Base-by-base conservation (phyloP, 1,140 invertebrate genomes). In the Acromyrmex charruanus region DNA sequence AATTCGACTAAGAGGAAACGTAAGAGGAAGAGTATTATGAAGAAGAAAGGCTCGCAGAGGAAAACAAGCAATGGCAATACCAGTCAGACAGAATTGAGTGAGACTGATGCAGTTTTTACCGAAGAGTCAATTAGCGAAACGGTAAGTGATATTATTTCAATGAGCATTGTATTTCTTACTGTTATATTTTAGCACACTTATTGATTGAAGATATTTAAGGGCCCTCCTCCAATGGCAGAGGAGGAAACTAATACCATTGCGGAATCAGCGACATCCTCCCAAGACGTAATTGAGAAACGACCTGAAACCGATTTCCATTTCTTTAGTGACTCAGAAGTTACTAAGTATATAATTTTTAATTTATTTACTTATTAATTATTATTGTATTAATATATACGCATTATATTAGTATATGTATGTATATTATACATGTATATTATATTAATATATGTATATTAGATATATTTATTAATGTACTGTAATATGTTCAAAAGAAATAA, bases 251-350 rank as follows among this genome's bases (percentile, higher is more conserved):
- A 82, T 59, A 66, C 18, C 28, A 35, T 61, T 0, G 65, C 55
- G 0, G 91, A 91, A 61, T 80, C 90, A 39, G 2, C 66, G 4
- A 77, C 63, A 18, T 69, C 85, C 1, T 16, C 77, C 6, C 87
- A 91, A n/a, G 88, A 90, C 65, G 35, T 58, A 35, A 9, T 81
- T 58, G 81, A 88, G 9, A 88, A 53, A n/a, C 94, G 93, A 53
- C 91, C 90, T 18, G 95, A 97, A 91, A 96, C 96, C 16, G 97
- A 98, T 94, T 97, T 97, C 85, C 98, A 98, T 93, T 99, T 99
- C 94, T 99, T 98, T 93, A 99, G 98, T 94, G 98, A 99, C 91
- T 98, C 98, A 0, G 98, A 99, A 95, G 95, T 98, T 35, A 97
- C 97, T 21, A 96, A 97, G 97, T 97, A 93, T 74, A 25, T 84